A percentile compares a stretch with the other conserved stretches of the same genome.
phyloP scores from a whole-genome alignment of 2,113 vertebrate genomes.

The Apodemus sylvaticus region DNA sequence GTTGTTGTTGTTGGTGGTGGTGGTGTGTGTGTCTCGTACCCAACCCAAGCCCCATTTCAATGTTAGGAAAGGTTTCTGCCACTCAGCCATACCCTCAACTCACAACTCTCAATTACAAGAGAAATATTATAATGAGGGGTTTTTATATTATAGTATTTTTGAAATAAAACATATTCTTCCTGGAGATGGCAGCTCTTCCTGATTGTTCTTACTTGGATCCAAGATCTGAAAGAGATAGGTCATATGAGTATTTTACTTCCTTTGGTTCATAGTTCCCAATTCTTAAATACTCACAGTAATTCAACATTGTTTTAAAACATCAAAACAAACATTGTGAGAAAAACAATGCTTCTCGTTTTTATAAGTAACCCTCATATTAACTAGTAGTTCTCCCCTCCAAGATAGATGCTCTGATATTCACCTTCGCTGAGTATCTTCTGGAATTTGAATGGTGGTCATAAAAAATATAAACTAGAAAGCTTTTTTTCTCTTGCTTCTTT shows the following conservation, averaged over 20 bases:
- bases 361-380: background rate
- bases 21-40: background rate
- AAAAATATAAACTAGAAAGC: conserved; percentile 45
- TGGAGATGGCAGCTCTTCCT: background rate
- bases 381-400: background rate
- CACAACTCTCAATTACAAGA: background rate
- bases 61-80: background rate
- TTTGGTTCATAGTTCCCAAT: background rate
- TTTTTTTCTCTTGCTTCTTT: conserved; percentile 60
- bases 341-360: background rate
- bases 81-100: background rate
- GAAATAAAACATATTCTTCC: background rate
- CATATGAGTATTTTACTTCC: background rate
- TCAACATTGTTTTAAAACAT: background rate
- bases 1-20: no score
- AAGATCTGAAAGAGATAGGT: background rate
- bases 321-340: background rate
- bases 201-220: background rate
- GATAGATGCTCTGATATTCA: background rate
- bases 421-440: background rate
- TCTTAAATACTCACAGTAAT: background rate
- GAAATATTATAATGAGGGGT: background rate
- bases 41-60: rapidly evolving
- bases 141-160: background rate
- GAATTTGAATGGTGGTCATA: background rate